Evolutionary conservation across 1,140 invertebrate genomes (phyloP), one percentile per base, ranked within the genome.

Genomic region (Helicoverpa zea): DNA sequence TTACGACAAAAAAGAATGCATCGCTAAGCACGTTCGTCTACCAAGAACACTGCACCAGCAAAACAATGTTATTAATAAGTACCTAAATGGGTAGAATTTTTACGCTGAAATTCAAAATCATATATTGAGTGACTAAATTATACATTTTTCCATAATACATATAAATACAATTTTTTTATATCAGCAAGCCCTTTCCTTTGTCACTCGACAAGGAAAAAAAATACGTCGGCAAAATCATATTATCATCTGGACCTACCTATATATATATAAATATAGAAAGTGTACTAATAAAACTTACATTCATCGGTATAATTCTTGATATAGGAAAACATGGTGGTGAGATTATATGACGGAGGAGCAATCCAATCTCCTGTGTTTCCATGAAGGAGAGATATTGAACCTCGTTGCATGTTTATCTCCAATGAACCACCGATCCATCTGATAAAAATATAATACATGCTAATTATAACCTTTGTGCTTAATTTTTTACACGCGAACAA

Each of bases 341-440:
- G 78, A 78, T 93, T 95, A 66, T 89, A 81, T 3, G 90, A 85
- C 4, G 90, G 90, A 2, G 96, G 95, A 7, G 95, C 91, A 3
- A 97, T 87, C 96, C 96, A 96, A 51, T 92, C 83, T 12, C 95
- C 96, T 2, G 94, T 96, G 86, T 94, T 95, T 14, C 96, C 96
- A 78, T 96, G 95, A 18, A 97, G 87, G 63, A 97, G 87, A 4
- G 94, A 95, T 72, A 97, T 89, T 63, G 91, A 95, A 70, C 96
- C 96, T 0, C 96, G 95, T 64, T 95, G 95, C 52, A 92, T 84
- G 18, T 96, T 96, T 18, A 96, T 89, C 82, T 96, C 95, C 10
- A 96, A 52, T 7, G 88, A 86, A 2, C 85, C 88, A 29, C 91
- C 88, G 11, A 94, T 80, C 91, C 92, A 94, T 13, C 93, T 94